These are phyloP conservation scores for Microtus richardsoni DNA, from an alignment of 2,113 vertebrate species.

Conservation along the genomic window DNA sequence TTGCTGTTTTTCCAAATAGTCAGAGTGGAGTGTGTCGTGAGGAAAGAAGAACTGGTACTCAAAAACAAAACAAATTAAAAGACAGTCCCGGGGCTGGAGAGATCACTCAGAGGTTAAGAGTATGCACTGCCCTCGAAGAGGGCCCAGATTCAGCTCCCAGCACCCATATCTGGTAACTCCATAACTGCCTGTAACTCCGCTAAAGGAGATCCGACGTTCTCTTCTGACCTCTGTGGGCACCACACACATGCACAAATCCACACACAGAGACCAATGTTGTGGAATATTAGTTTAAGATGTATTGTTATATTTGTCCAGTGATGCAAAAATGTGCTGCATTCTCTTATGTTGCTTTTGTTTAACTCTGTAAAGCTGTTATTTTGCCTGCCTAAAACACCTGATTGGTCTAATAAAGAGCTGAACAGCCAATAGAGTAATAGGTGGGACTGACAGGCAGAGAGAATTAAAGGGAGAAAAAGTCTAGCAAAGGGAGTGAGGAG, in stretches of 20 bases:
- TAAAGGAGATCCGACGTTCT: neutral
- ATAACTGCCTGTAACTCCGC: neutral
- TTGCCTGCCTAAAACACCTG: no score
- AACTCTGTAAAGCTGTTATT: no score
- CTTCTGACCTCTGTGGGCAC: neutral
- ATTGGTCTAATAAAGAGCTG: no score
- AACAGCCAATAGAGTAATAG: no score
- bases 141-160: neutral
- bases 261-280: neutral
- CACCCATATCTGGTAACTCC: no score
- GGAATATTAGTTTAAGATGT: no score
- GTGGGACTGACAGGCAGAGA: no score
- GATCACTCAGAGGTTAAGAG: neutral
- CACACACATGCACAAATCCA: neutral
- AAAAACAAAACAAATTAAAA: slow-evolving; percentile 10
- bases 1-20: neutral
- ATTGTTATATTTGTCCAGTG: no score
- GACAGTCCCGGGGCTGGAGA: neutral
- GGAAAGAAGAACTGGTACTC: neutral
- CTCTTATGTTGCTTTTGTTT: no score
- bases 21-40: neutral
- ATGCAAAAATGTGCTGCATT: no score
- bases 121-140: neutral
- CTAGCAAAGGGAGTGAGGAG: no score
- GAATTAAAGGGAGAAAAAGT: no score